These are phyloP conservation scores for Heloderma charlesbogerti DNA, from an alignment of 2,113 vertebrate genomes.

Conservation along the genomic window DNA sequence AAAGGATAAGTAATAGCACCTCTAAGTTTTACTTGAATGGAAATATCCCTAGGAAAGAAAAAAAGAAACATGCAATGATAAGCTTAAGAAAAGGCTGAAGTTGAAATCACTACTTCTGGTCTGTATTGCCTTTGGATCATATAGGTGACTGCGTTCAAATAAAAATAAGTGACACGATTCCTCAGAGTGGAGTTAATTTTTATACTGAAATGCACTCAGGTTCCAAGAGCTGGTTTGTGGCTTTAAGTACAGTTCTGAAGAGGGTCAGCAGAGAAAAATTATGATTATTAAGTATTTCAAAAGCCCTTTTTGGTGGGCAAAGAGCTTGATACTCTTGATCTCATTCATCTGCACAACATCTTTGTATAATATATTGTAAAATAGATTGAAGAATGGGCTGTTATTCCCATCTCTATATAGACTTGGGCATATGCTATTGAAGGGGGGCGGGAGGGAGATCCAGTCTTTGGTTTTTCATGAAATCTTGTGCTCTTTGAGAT, in stretches of 20 bases:
- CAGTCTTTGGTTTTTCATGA: neutral
- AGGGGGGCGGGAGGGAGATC: no score
- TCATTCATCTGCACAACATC: neutral
- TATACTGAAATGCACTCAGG: constrained; percentile 34
- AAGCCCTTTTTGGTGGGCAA: neutral
- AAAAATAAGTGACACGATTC: constrained; percentile 7
- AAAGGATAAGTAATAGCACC: constrained; percentile 11
- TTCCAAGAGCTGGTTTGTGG: constrained; percentile 21
- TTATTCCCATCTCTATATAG: neutral
- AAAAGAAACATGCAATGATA: neutral
- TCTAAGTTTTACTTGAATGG: neutral
- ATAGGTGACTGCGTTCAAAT: neutral
- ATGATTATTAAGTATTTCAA: constrained; percentile 12
- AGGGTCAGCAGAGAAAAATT: constrained; percentile 49
- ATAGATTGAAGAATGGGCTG: no score
- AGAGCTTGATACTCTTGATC: neutral
- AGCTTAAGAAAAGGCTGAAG: neutral
- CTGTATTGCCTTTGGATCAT: neutral
- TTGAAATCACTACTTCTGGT: neutral
- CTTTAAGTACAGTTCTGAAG: constrained; percentile 33
- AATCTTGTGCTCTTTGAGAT: neutral
- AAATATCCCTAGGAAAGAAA: neutral
- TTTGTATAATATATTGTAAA: neutral
- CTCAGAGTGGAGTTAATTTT: constrained; percentile 36
- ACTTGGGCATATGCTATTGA: neutral